Evolutionary conservation across 2,888 invertebrate genomes (phyloP), one percentile per base, ranked within the genome.

Genomic region (Erannis defoliaria): DNA sequence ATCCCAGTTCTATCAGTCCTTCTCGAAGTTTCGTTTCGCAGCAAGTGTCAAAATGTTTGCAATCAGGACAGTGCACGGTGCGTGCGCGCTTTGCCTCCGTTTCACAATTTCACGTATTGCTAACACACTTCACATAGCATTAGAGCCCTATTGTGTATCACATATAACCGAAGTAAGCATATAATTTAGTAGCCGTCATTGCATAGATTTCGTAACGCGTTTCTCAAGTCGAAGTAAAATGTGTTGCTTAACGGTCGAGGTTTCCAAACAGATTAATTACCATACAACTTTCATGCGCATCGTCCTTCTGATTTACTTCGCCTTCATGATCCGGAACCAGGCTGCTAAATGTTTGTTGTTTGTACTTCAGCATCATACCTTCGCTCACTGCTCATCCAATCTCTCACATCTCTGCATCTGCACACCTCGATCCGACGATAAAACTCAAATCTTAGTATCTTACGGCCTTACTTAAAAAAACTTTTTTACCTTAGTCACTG

Each of bases 141-240:
- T 66, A 71, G 72, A 64, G 71, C 64, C 66, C 71, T 73, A 75
- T 77, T 76, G 73, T 76, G 60, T 62, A 43, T 51, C 48, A 40
- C 51, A 54, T 55, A 49, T 38, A 56, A 50, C 40, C 59, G 45
- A 51, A 43, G 51, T 58, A 56, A 55, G 58, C 50, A 55, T 64
- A 62, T 64, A 66, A 71, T 72, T 77, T 62, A 76, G 38, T 60
- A 38, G 33, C 18, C 42, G n/a, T 33, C 35, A 8, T 55, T 56
- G 64, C 61, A 53, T 64, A 50, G 40, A 50, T 69, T 71, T 66
- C 61, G 70, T 59, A 71, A 70, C 40, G 19, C n/a, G 62, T 71
- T 66, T 68, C 69, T 65, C 51, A 66, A 68, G 70, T 63, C 42
- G 21, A 10, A 62, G 63, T 72, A 66, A 55, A 71, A 68, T 72